phyloP scores from a whole-genome alignment of 2,888 invertebrate genomes.

The Chrysomela aeneicollis region DNA sequence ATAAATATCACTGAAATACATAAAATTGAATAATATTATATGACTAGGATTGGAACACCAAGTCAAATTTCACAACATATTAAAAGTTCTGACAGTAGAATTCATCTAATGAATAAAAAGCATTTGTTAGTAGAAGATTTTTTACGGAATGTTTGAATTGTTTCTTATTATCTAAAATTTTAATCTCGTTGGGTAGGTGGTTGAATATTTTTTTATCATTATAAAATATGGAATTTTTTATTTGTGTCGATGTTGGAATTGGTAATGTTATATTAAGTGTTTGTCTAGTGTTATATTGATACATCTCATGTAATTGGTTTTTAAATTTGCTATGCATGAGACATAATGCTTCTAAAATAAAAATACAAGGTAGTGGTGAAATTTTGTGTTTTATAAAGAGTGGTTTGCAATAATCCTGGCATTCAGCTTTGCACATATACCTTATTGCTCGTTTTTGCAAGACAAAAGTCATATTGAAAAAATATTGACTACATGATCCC shows the following conservation, averaged over 20 bases:
- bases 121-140: not conserved
- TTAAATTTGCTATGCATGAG: not conserved
- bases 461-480: too few relatives aligned
- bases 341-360: not conserved
- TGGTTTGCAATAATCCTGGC: too few relatives aligned
- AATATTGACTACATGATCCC: too few relatives aligned
- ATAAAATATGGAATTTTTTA: not conserved
- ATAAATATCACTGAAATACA: not conserved
- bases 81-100: not conserved
- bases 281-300: not conserved
- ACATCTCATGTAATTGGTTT: not conserved
- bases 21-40: not conserved
- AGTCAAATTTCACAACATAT: not conserved
- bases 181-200: not conserved
- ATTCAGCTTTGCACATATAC: too few relatives aligned
- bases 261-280: not conserved
- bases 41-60: not conserved
- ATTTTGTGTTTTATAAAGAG: too few relatives aligned
- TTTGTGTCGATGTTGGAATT: not conserved
- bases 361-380: not conserved
- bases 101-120: not conserved
- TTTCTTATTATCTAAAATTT: not conserved
- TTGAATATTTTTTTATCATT: not conserved
- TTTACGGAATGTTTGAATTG: not conserved
- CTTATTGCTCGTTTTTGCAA: too few relatives aligned